Evolutionary conservation across 2,113 vertebrate species (phyloP).

Genomic region (Peucedramus taeniatus): DNA sequence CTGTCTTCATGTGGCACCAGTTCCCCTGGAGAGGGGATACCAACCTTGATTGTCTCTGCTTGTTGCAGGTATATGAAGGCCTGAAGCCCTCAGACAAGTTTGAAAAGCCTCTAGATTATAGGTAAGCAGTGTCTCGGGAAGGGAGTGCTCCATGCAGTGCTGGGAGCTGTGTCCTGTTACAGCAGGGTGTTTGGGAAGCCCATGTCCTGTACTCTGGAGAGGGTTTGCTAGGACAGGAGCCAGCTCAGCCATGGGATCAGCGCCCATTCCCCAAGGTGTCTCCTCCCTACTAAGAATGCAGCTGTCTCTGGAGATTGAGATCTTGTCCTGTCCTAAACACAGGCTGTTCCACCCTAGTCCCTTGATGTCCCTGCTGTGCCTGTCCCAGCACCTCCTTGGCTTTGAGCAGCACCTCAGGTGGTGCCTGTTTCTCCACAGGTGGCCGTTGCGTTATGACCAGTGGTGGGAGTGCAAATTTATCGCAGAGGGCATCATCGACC

Average conservation of each 20-base stretch:
- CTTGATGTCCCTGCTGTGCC: neutral
- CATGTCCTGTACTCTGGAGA: neutral
- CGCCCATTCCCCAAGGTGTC: neutral
- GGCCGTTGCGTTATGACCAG: constrained; percentile 94
- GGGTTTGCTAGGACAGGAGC: neutral
- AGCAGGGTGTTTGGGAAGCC: neutral
- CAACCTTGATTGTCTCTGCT: neutral
- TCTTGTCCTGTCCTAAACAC: neutral
- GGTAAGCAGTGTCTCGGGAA: constrained; percentile 59
- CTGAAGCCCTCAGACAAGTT: constrained; percentile 94
- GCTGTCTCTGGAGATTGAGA: neutral
- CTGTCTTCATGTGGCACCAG: neutral
- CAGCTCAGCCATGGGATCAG: neutral
- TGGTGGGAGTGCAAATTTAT: constrained; percentile 99
- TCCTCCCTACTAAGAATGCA: neutral
- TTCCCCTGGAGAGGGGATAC: neutral
- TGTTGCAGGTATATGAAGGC: constrained; percentile 91
- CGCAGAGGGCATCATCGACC: constrained; percentile 97
- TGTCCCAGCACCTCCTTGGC: neutral
- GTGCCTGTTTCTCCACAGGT: constrained; percentile 71
- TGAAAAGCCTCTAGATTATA: constrained; percentile 95
- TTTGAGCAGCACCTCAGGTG: neutral
- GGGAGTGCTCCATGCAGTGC: neutral
- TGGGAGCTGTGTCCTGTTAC: neutral
- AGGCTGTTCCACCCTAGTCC: neutral